phyloP scores from a whole-genome alignment of 2,797 vertebrate species.

The Coluber constrictor region DNA sequence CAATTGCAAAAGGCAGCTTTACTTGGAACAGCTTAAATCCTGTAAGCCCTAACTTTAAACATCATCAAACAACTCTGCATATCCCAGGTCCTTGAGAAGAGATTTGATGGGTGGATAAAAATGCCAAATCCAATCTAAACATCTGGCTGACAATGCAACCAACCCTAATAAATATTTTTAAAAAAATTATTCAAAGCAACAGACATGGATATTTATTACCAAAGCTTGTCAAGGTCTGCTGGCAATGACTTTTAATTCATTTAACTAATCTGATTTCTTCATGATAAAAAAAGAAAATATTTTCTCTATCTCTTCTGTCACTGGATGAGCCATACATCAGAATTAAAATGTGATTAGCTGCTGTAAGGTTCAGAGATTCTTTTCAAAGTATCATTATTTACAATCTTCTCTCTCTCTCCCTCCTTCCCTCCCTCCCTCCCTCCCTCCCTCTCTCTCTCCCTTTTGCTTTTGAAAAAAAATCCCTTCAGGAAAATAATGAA shows the following conservation, averaged over 20 bases:
- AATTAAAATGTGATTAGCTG: constrained; percentile 65
- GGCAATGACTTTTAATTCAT: constrained; percentile 51
- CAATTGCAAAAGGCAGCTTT: not conserved
- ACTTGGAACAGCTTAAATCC: not conserved
- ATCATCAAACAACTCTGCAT: not conserved
- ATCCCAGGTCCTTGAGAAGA: not conserved
- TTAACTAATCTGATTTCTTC: constrained; percentile 53
- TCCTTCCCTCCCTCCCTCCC: not conserved
- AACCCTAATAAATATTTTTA: constrained; percentile 26
- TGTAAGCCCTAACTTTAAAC: not conserved
- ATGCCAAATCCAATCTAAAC: not conserved
- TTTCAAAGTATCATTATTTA: constrained; percentile 63
- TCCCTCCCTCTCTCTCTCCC: constrained; percentile 7
- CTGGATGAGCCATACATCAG: constrained; percentile 57
- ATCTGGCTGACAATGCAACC: not conserved
- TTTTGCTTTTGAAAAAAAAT: constrained; percentile 31
- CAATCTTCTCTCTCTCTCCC: constrained; percentile 35
- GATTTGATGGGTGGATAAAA: not conserved
- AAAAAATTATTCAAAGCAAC: constrained; percentile 36
- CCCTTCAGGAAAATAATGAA: constrained; percentile 57
- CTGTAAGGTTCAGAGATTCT: constrained; percentile 55
- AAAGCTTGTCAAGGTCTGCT: constrained; percentile 46
- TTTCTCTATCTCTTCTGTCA: constrained; percentile 52
- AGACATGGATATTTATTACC: constrained; percentile 43
- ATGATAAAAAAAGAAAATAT: constrained; percentile 51